Conservation (phyloP, 2,888 invertebrate species). For the Callimorpha dominula region DNA sequence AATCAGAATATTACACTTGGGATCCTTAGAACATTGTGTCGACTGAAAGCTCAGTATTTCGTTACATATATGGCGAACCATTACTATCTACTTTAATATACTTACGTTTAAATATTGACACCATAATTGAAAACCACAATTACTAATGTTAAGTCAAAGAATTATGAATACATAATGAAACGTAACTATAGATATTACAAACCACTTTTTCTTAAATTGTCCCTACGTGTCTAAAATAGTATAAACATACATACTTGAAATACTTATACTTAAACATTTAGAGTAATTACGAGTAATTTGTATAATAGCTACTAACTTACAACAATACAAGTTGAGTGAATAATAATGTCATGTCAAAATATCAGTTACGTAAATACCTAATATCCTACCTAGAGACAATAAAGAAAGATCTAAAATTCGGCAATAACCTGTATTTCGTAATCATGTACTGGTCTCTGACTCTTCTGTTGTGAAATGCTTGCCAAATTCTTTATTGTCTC, state of each 20-base stretch:
- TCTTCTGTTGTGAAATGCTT: constrained; percentile 19
- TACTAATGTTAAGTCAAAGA: constrained; percentile 59
- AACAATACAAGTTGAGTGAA: constrained; percentile 59
- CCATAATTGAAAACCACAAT: constrained; percentile 78
- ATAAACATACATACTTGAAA: constrained; percentile 73
- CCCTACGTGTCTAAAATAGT: constrained; percentile 64
- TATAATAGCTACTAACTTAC: constrained; percentile 68
- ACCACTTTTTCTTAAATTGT: constrained; percentile 52
- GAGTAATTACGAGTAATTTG: constrained; percentile 71
- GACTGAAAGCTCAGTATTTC: constrained; percentile 76
- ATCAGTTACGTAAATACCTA: constrained; percentile 35
- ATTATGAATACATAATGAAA: constrained; percentile 62
- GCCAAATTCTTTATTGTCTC: constrained; percentile 59
- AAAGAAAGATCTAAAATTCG: constrained; percentile 49
- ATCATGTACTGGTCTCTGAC: constrained; percentile 1
- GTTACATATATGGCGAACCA: constrained; percentile 75
- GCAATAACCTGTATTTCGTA: constrained; percentile 12
- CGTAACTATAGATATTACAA: constrained; percentile 60
- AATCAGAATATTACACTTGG: constrained; percentile 82
- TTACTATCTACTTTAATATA: constrained; percentile 74
- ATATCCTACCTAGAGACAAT: constrained; percentile 57
- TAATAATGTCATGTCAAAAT: constrained; percentile 43
- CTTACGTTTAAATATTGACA: constrained; percentile 78
- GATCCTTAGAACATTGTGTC: constrained; percentile 74
- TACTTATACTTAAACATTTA: constrained; percentile 61